A percentile compares a stretch with the other conserved stretches of the same genome.
Evolutionary conservation across 2,113 vertebrate genomes (phyloP).

Genomic region (Pygoscelis adeliae): DNA sequence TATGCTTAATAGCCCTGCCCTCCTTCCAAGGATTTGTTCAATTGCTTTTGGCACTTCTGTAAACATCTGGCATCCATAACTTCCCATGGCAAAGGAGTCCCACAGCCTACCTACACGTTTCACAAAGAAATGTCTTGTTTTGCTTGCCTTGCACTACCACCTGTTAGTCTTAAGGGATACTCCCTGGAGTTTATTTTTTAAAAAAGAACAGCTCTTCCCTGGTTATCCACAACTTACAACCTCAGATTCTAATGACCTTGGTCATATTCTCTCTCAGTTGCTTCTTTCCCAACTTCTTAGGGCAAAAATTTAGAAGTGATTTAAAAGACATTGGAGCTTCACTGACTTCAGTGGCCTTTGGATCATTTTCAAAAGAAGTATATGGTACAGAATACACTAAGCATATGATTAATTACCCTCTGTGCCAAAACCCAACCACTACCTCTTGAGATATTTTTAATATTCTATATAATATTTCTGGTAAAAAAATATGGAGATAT

Average conservation of each 20-base stretch:
- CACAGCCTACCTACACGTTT: background rate
- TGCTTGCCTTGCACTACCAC: background rate
- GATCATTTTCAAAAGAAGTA: background rate
- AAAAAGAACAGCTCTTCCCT: background rate
- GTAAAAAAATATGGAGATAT: background rate
- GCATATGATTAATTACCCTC: background rate
- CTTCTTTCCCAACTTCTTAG: background rate
- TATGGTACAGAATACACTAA: accelerated
- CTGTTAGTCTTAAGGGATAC: background rate
- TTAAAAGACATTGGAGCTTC: background rate
- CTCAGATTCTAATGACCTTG: background rate
- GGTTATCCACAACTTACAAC: background rate
- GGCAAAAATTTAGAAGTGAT: background rate
- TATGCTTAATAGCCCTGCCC: background rate
- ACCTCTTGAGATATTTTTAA: background rate
- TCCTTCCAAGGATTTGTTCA: background rate
- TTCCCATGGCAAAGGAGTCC: background rate
- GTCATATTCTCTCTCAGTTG: background rate
- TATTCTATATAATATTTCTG: background rate
- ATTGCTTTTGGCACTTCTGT: background rate
- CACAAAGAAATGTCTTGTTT: background rate
- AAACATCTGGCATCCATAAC: background rate
- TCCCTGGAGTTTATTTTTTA: background rate
- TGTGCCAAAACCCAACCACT: background rate
- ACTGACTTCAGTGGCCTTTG: background rate